Conservation (phyloP, 2,888 invertebrate species). For the Heliconius charithonia region DNA sequence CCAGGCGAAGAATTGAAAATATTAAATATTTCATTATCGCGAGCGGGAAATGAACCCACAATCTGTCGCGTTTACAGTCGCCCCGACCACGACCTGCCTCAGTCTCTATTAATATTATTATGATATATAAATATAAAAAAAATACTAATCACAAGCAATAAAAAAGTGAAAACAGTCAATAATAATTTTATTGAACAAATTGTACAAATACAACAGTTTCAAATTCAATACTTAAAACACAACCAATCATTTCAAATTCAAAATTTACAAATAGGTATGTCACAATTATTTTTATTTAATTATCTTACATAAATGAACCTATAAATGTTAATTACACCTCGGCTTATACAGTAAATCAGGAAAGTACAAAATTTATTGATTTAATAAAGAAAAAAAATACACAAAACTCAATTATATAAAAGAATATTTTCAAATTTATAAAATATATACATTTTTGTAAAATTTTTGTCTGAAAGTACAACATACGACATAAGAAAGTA, state of each 20-base stretch:
- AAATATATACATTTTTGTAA: background rate
- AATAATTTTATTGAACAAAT: constrained; percentile 66
- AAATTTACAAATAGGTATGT: constrained; percentile 6
- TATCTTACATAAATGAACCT: background rate
- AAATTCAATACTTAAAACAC: constrained; percentile 61
- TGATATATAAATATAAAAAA: background rate
- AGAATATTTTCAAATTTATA: background rate
- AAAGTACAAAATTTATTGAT: background rate
- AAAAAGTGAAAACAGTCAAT: constrained; percentile 34
- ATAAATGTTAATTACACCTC: background rate
- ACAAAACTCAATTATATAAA: background rate
- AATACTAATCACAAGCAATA: background rate
- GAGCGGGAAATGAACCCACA: too few relatives aligned
- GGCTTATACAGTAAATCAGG: background rate
- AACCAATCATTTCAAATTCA: constrained; percentile 31
- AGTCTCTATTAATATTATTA: background rate
- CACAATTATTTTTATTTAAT: background rate
- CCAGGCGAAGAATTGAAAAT: too few relatives aligned
- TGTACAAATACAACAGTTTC: constrained; percentile 68
- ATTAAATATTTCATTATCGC: too few relatives aligned
- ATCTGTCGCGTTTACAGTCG: too few relatives aligned
- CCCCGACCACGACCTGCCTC: too few relatives aligned
- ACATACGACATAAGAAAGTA: too few relatives aligned
- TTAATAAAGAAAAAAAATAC: background rate
- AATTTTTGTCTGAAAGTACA: too few relatives aligned